phyloP scores from a whole-genome alignment of 2,888 invertebrate species.

The Bombylius discolor region DNA sequence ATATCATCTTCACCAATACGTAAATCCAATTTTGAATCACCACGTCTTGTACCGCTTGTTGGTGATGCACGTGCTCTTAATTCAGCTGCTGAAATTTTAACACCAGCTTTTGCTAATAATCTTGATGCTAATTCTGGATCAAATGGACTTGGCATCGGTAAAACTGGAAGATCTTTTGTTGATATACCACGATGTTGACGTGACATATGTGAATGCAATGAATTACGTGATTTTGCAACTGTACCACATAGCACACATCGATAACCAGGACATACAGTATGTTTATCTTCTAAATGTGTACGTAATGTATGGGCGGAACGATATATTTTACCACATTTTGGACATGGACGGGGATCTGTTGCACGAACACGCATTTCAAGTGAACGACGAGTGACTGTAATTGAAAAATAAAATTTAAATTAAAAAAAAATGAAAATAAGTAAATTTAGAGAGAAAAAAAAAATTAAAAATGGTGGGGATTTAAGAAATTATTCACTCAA shows the following conservation, averaged over 20 bases:
- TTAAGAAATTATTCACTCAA: neutral
- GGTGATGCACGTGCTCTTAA: conserved; percentile 73
- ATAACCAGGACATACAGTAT: conserved; percentile 85
- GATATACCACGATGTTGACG: conserved; percentile 86
- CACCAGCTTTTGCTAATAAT: conserved; percentile 74
- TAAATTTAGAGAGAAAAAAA: neutral
- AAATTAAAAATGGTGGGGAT: neutral
- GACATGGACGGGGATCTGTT: conserved; percentile 83
- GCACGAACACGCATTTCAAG: conserved; percentile 80
- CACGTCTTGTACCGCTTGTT: conserved; percentile 59
- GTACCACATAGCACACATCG: conserved; percentile 85
- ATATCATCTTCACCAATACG: conserved; percentile 58
- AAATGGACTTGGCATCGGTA: conserved; percentile 86
- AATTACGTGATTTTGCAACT: conserved; percentile 83
- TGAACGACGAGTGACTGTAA: conserved; percentile 59
- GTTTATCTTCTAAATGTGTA: conserved; percentile 85
- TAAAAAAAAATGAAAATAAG: neutral
- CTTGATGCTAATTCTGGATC: conserved; percentile 81
- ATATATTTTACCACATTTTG: conserved; percentile 87
- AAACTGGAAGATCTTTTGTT: conserved; percentile 81
- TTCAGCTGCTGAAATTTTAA: conserved; percentile 74
- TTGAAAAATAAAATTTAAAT: conserved; percentile 15
- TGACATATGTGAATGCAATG: conserved; percentile 87
- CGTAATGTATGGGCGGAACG: conserved; percentile 81
- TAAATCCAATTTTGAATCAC: conserved; percentile 65